Conservation (phyloP, 2,888 invertebrate genomes). For the Diarsia brunnea region DNA sequence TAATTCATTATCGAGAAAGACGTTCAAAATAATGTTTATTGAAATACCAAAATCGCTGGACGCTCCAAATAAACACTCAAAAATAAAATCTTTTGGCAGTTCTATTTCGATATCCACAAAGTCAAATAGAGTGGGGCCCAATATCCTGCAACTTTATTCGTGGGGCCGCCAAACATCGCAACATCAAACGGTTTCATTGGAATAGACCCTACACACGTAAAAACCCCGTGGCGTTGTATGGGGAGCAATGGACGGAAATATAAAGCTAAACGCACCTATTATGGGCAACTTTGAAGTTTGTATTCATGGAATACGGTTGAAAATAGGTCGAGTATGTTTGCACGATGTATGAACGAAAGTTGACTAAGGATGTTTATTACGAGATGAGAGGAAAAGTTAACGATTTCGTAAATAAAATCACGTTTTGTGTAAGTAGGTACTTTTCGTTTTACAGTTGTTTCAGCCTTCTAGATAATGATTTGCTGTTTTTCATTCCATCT, state of each 20-base stretch:
- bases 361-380: background rate
- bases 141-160: constrained; percentile 54
- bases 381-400: background rate
- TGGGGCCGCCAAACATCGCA: constrained; percentile 40
- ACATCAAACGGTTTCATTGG: constrained; percentile 55
- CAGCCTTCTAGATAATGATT: background rate
- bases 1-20: background rate
- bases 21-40: background rate
- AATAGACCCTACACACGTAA: constrained; percentile 13
- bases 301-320: constrained; percentile 6
- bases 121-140: constrained; percentile 24
- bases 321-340: constrained; percentile 12
- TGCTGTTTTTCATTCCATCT: background rate
- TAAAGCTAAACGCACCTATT: constrained; percentile 15
- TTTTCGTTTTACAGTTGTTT: background rate
- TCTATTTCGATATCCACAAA: constrained; percentile 10
- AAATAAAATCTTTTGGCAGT: background rate
- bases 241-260: constrained; percentile 23
- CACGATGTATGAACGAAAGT: background rate
- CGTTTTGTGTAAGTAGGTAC: background rate
- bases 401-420: background rate
- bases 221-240: background rate
- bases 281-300: constrained; percentile 41
- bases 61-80: background rate
- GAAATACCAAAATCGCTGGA: background rate